Percentiles rank a stretch among this genome's conserved stretches.
Conservation (phyloP, 2,888 invertebrate genomes). For the Nycteola revayana region DNA sequence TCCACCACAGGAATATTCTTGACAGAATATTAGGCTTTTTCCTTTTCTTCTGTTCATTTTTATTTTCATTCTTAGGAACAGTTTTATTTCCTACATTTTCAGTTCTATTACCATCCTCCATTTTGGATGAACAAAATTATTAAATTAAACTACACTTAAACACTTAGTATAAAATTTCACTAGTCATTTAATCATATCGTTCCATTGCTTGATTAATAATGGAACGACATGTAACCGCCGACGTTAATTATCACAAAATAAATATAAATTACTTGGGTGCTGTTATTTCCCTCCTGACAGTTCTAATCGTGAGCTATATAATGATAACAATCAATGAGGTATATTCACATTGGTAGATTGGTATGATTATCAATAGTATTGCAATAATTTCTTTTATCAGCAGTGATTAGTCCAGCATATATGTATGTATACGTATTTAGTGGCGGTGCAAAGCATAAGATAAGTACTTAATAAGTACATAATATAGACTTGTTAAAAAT, state of each 20-base stretch:
- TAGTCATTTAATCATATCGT: no score
- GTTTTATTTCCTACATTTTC: no score
- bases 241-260: slow-evolving; percentile 13
- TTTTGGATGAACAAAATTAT: slow-evolving; percentile 9
- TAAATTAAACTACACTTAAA: slow-evolving; percentile 6
- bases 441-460: no score
- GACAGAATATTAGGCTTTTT: slow-evolving; percentile 63
- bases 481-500: no score
- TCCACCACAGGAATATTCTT: slow-evolving; percentile 70
- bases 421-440: no score
- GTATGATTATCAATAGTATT: no score
- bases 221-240: not conserved
- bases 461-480: no score
- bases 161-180: no score
- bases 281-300: slow-evolving; percentile 6
- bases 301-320: slow-evolving; percentile 25
- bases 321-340: slow-evolving; percentile 34
- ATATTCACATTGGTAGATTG: slow-evolving; percentile 2
- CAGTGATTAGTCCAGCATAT: no score
- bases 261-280: slow-evolving; percentile 15
- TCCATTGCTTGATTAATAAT: no score
- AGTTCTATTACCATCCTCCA: slow-evolving; percentile 15
- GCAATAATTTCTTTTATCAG: no score
- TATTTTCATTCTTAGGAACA: slow-evolving; percentile 10
- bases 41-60: slow-evolving; percentile 29